Base-by-base conservation (phyloP, 2,797 vertebrate species). In the Eulemur mongoz region DNA sequence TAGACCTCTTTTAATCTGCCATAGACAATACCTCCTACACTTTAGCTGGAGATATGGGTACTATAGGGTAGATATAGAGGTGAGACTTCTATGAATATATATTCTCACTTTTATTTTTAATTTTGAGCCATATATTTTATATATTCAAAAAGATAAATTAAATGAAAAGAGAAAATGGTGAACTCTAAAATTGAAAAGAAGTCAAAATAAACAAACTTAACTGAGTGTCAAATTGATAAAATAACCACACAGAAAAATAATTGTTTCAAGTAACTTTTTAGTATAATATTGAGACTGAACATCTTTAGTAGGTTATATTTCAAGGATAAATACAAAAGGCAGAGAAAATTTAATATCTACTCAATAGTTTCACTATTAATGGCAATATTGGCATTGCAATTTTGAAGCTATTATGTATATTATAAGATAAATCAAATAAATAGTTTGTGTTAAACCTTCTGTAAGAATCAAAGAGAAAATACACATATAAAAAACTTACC, bases 151-250 rank as follows among this genome's bases (percentile, higher is more conserved):
- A 15, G 18, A 80, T 50, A 61, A 61, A 50, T 91, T 59, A 67
- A 87, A 72, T 38, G 23, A 93, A 94, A 91, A 70, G 15, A 14
- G 35, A 30, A 84, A 89, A 73, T 12, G 45, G 4, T 72, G 9
- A 59, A 80, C 27, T 67, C 6, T 75, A 90, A 92, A 89, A 50
- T 50, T 48, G 23, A 93, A 93, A 95, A 35, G 12, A 81, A 89
- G 3, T 11, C 18, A 79, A 94, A 84, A 73, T 59, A 85, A 87
- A 38, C 30, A 92, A 92, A 88, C 8, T 11, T 76, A 88, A 59
- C 9, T 65, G 32, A 13, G 69, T 59, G 3, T 63, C 23, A 88
- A 84, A 85, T 15, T 78, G 30, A 2, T 85, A 91, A 85, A 84
- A 92, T n/a, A 87, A 75, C 7, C 13, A 57, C 38, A 90, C 5